Base-by-base conservation (phyloP, 92 coral and sea anemone genomes). In the Blastomussa wellsi region DNA sequence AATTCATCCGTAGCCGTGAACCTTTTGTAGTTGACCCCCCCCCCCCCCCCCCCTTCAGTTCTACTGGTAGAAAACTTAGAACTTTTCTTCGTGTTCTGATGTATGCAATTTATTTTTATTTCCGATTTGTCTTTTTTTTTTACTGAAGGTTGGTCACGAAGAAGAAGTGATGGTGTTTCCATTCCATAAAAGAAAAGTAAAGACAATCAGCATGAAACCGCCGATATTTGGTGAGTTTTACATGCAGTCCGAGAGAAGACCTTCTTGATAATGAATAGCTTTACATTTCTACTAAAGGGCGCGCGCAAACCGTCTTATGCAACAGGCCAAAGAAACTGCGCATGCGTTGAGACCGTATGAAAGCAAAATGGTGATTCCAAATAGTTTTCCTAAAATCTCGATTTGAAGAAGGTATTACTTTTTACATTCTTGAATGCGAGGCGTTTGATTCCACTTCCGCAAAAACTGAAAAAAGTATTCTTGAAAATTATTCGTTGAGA, bases 121-220 rank as follows among this genome's bases (percentile, higher is more conserved):
- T 52, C 64, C 36, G 11, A 15, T 37, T 5, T 35, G 69, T 35
- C 20, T 62, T 24, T 20, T 51, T 10, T 10, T 47, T 87, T n/a
- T 47, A 4, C 39, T 49, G 7, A 52, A 94, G 98, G 81, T 94
- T 75, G 98, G 98, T 41, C 86, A 87, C 70, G 79, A 86, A 60
- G 92, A 90, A 36, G 93, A 93, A 32, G 86, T 90, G 47, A 86
- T 44, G 57, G 64, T 90, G 26, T 94, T 94, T 70, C 81, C 95
- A 49, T 79, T 59, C 52, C 84, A 85, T 33, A 79, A 70, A 6
- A 64, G 89, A 14, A 83, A 85, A 39, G 89, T 94, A 17, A 92
- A 82, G 52, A 94, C 98, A 5, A 81, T 94, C 74, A 94, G 98
- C 85, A 78, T 80, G 76, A 92, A 88, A 47, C 98, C 98, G 68